These are phyloP conservation scores for Phallusia fumigata DNA, from an alignment of 23 tunicate genomes.

Conservation along the genomic window DNA sequence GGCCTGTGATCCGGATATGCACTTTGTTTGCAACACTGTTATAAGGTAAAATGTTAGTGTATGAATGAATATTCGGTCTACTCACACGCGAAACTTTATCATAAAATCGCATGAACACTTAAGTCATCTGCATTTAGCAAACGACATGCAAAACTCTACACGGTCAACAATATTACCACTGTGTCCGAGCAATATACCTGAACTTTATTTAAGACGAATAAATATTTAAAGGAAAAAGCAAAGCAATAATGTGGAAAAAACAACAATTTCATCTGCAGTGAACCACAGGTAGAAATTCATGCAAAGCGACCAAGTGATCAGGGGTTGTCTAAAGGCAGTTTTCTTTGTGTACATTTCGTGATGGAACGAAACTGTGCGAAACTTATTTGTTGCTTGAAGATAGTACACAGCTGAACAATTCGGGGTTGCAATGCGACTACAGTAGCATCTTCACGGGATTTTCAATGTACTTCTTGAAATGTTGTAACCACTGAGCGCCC, in stretches of 20 bases:
- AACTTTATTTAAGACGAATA: conserved; percentile 8
- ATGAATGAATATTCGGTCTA: too few relatives aligned
- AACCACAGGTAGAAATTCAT: background rate
- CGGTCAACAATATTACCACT: too few relatives aligned
- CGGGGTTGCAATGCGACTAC: conserved; percentile 2
- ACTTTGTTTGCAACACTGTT: too few relatives aligned
- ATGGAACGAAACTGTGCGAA: background rate
- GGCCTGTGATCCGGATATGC: too few relatives aligned
- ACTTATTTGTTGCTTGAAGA: background rate
- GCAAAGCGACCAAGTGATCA: background rate
- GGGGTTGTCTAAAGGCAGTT: background rate
- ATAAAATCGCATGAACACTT: too few relatives aligned
- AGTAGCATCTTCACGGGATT: conserved; percentile 86
- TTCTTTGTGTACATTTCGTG: background rate
- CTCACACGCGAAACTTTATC: too few relatives aligned
- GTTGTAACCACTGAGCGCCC: conserved; percentile 97
- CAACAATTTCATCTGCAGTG: background rate
- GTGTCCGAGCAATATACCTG: background rate
- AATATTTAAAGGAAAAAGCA: background rate
- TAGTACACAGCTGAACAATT: too few relatives aligned
- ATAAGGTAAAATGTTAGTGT: too few relatives aligned
- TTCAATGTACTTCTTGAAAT: conserved; percentile 78
- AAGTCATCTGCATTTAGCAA: too few relatives aligned
- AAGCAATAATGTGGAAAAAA: background rate
- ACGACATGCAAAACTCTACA: too few relatives aligned